Conservation (phyloP, 2,113 vertebrate species). For the Megalops atlanticus region DNA sequence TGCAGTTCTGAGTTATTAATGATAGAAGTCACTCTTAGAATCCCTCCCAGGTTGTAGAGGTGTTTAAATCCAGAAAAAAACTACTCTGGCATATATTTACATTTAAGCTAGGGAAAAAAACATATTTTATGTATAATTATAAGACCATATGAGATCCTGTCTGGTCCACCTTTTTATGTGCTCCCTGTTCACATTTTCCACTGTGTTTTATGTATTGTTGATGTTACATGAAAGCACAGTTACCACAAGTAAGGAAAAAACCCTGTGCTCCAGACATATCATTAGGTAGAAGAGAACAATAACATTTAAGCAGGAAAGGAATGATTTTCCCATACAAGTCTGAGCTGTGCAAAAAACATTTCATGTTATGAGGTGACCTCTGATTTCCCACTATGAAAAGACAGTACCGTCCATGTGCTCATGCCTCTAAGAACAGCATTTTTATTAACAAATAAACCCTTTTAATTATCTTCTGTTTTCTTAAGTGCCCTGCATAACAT, state of each 20-base stretch:
- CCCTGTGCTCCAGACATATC: constrained; percentile 5
- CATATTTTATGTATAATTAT: no score
- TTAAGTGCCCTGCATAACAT: background rate
- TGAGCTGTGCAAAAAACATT: background rate
- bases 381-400: background rate
- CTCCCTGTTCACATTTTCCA: constrained; percentile 2
- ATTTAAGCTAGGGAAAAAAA: no score
- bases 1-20: no score
- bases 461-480: background rate
- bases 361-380: background rate
- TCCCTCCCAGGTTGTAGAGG: no score
- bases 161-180: background rate
- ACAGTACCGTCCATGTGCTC: background rate
- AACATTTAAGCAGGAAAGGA: constrained; percentile 20
- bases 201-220: constrained; percentile 11
- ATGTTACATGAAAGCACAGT: constrained; percentile 4
- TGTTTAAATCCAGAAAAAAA: no score
- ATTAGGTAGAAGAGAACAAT: constrained; percentile 23
- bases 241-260: constrained; percentile 15
- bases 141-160: background rate
- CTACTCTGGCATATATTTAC: no score
- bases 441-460: background rate
- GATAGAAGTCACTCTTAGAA: no score
- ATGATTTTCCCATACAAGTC: constrained; percentile 6
- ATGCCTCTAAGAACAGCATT: background rate